Evolutionary conservation across 2,113 vertebrate genomes (phyloP).

Genomic region (Oncorhynchus mykiss): DNA sequence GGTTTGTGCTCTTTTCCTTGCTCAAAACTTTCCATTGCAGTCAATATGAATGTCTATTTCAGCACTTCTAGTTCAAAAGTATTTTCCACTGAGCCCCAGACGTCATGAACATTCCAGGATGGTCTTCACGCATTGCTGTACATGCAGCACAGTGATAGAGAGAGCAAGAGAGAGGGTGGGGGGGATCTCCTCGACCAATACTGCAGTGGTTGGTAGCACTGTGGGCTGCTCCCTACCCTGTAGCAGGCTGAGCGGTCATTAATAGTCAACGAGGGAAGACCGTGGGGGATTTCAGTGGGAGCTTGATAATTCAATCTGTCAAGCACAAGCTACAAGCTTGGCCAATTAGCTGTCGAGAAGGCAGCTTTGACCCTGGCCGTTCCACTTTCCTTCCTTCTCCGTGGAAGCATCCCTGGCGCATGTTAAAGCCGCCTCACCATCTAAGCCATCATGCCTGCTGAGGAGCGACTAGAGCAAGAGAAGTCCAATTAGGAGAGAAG

Average conservation of each 20-base stretch:
- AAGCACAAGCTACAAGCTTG: conserved; percentile 62
- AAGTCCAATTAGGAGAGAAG: conserved; percentile 7
- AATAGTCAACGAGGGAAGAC: conserved; percentile 70
- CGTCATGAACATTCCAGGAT: too few species aligned
- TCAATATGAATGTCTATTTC: too few species aligned
- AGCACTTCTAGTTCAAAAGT: too few species aligned
- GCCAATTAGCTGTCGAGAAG: conserved; percentile 74
- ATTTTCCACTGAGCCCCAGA: too few species aligned
- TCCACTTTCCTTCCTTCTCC: conserved; percentile 38
- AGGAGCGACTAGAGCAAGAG: conserved; percentile 35
- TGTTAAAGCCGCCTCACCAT: conserved; percentile 55
- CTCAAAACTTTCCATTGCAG: too few species aligned
- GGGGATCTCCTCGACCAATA: conserved; percentile 2
- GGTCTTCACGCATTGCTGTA: too few species aligned
- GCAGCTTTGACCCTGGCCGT: conserved; percentile 57
- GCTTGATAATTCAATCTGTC: conserved; percentile 77
- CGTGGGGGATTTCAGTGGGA: conserved; percentile 61
- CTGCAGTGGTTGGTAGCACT: too few species aligned
- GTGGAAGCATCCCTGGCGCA: conserved; percentile 50
- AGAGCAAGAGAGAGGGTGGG: not conserved
- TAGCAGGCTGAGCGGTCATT: conserved; percentile 60
- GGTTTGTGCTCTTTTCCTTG: too few species aligned
- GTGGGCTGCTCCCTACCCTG: not conserved
- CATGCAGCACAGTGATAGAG: not conserved
- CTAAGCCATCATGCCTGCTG: conserved; percentile 42